Base-by-base conservation (phyloP, 1,140 invertebrate species). In the Aleiodes sp. region DNA sequence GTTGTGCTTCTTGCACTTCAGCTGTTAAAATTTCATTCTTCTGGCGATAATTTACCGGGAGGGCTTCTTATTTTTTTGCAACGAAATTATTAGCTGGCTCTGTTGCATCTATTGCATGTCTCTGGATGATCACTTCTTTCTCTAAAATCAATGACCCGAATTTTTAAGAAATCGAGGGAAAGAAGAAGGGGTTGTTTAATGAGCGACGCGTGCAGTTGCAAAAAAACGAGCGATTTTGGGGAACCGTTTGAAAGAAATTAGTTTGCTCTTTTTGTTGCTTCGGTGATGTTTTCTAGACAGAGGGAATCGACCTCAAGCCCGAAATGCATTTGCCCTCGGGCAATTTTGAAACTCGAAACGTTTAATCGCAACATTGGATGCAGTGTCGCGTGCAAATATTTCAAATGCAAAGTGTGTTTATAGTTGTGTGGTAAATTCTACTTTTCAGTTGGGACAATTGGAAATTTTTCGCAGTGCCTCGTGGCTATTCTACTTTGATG, bases 401-500 rank as follows among this genome's bases (percentile, higher is more conserved):
- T 12, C 19, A 52, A 52, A 52, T n/a, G 46, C 46, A 52, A 46
- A 19, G 46, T 52, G 46, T 52, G n/a, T n/a, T 52, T 52, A 52
- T 52, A 52, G 46, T 16, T 21, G 46, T 52, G 46, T 52, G 46
- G n/a, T 52, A 52, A 52, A 16, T 6, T 21, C 12, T 21, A 52
- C 46, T 52, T 52, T 52, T 52, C 16, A 8, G 19, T 24, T 9
- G 7, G 19, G 46, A 52, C 46, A 24, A 52, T 21, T 52, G 19
- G 46, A 52, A 1, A 16, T 12, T 6, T 16, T 46, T 46, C 7
- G 16, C n/a, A 46, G 8, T 46, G 41, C n/a, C 14, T 43, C n/a
- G 19, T 52, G 46, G 46, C 46, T 52, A 21, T 52, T 52, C 26
- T 21, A 52, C n/a, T n/a, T n/a, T 46, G 41, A 2, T 14, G 41